A percentile compares a stretch with the other conserved stretches of the same genome.
Evolutionary conservation across 1,140 invertebrate genomes (phyloP).

Genomic region (Bombus soroeensis): DNA sequence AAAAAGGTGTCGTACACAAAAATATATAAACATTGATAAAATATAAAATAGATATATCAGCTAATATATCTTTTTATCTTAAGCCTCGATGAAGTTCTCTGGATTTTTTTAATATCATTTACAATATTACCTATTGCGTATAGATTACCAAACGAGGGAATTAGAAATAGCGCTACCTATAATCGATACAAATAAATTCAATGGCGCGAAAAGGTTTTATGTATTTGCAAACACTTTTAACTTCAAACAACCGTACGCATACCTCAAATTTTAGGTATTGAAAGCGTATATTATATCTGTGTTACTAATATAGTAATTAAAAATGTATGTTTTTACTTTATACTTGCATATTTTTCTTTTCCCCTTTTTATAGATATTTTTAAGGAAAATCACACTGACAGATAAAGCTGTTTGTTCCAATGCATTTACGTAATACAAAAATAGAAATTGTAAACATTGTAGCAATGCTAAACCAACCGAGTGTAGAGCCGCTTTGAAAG

Average conservation of each 20-base stretch:
- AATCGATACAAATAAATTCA: not conserved
- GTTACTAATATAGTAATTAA: not conserved
- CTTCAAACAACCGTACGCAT: not conserved
- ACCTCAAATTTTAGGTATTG: not conserved
- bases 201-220: not conserved
- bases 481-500: slow-evolving; percentile 66
- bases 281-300: not conserved
- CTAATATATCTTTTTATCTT: not conserved
- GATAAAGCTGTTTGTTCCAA: not conserved
- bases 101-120: not conserved
- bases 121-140: not conserved
- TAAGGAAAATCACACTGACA: not conserved
- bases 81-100: too few species aligned
- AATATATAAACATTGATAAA: not conserved
- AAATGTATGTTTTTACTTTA: too few species aligned
- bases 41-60: not conserved
- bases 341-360: too few species aligned
- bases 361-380: not conserved
- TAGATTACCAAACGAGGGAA: not conserved
- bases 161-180: not conserved
- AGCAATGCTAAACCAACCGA: slow-evolving; percentile 26
- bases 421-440: too few species aligned
- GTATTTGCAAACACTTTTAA: not conserved
- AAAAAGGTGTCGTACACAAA: not conserved
- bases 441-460: not conserved